Evolutionary conservation across 2,888 invertebrate species (phyloP).

Genomic region (Tachina lurida): DNA sequence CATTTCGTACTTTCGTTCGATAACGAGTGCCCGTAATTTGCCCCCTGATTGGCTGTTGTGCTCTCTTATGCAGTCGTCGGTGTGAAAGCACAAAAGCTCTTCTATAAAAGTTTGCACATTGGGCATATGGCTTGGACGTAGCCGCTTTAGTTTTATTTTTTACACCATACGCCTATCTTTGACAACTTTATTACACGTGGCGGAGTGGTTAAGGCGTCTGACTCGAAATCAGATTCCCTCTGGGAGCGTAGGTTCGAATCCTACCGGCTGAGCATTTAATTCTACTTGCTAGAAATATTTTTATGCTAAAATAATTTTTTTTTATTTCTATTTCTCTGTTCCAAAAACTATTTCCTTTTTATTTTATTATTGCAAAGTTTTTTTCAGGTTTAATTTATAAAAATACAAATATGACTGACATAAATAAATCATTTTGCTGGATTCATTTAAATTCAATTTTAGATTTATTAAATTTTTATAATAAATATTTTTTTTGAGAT

Average conservation of each 20-base stretch:
- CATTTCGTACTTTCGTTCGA: too few relatives aligned
- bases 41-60: too few relatives aligned
- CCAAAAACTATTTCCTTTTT: not conserved
- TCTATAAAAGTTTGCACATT: too few relatives aligned
- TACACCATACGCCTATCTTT: too few relatives aligned
- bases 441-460: not conserved
- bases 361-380: not conserved
- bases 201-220: slow-evolving; percentile 84
- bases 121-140: too few relatives aligned
- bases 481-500: slow-evolving; percentile 54
- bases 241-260: slow-evolving; percentile 84
- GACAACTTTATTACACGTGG: too few relatives aligned
- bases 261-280: slow-evolving; percentile 81
- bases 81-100: too few relatives aligned
- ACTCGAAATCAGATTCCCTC: slow-evolving; percentile 84
- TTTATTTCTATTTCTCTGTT: not conserved
- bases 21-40: too few relatives aligned
- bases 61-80: too few relatives aligned
- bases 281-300: not conserved
- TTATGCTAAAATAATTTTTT: not conserved
- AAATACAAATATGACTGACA: slow-evolving; percentile 39
- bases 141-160: too few relatives aligned
- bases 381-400: not conserved
- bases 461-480: slow-evolving; percentile 3
- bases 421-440: slow-evolving; percentile 52